Base-by-base conservation (phyloP, 2,113 vertebrate genomes). In the Anguilla japonica region DNA sequence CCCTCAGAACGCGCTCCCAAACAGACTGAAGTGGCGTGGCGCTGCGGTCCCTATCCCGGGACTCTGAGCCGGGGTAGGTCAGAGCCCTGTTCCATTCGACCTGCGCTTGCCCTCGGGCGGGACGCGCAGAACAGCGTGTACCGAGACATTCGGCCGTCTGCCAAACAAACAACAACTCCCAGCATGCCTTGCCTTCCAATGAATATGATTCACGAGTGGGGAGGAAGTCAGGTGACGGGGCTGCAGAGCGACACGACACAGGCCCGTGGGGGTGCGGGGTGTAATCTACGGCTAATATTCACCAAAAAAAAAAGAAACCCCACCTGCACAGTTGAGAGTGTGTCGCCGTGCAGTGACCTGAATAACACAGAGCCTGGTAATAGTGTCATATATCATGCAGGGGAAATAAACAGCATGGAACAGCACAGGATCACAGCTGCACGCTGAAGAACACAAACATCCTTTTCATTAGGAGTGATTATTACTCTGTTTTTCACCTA, bases 361-460 rank as follows among this genome's bases (percentile, higher is more conserved):
- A 85, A 85, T 81, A 81, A 81, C 80, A 57, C n/a, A 85, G 13
- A 41, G 22, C 2, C 13, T 56, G 16, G 53, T 57, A 43, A 81
- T 34, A 43, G 85, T 53, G 22, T 81, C 53, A 40, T 86, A 40
- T 39, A 67, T 86, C 56, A 82, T 43, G 14, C 40, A n/a, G 50
- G 63, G 63, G 53, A 39, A 63, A 18, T 18, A 63, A 60, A 83
- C 22, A 26, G 26, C 18, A 8, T 13, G 53, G 82, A 83, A 26
- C 15, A 34, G 39, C 26, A 18, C n/a, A 20, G 34, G 34, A 15
- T 34, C 53, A 39, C 81, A 29, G 41, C 43, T 13, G 26, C 81
- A 82, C 14, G 46, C 81, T 83, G 60, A 84, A 71, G 43, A 71
- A 43, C 34, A 84, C 20, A 22, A 71, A 41, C 34, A 41, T 29